Conservation (phyloP, 2,797 vertebrate species). For the Podarcis siculus region DNA sequence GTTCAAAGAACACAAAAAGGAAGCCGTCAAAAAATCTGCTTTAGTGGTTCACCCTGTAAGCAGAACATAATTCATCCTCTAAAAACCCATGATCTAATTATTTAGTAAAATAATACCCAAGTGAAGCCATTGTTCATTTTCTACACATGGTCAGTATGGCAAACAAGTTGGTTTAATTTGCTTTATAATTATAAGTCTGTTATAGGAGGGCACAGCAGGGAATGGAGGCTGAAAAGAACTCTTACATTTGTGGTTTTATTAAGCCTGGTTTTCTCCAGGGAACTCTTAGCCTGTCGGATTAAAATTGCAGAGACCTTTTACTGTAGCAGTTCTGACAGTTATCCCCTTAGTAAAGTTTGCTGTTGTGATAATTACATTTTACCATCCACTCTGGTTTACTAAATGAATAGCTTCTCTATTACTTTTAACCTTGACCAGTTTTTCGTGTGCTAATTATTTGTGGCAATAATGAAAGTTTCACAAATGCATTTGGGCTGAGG, state of each 20-base stretch:
- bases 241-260: constrained; percentile 72
- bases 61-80: constrained; percentile 48
- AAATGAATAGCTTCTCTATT: constrained; percentile 69
- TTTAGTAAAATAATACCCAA: constrained; percentile 50
- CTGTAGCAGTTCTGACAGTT: constrained; percentile 70
- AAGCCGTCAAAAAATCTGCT: constrained; percentile 20
- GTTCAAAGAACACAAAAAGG: constrained; percentile 40
- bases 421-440: constrained; percentile 69
- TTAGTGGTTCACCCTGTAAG: constrained; percentile 41
- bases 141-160: constrained; percentile 59
- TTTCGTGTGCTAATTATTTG: constrained; percentile 61
- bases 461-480: constrained; percentile 59
- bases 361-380: constrained; percentile 77
- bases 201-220: constrained; percentile 49
- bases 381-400: constrained; percentile 70
- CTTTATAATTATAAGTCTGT: constrained; percentile 68
- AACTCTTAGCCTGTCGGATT: constrained; percentile 69
- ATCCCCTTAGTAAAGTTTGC: constrained; percentile 76
- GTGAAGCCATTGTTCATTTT: constrained; percentile 59
- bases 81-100: constrained; percentile 53
- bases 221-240: constrained; percentile 62
- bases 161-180: constrained; percentile 64
- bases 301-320: constrained; percentile 77
- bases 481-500: not conserved
- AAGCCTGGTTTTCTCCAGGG: constrained; percentile 70